These are phyloP conservation scores for Limnephilus lunatus DNA, from an alignment of 2,888 invertebrate genomes.

Conservation along the genomic window DNA sequence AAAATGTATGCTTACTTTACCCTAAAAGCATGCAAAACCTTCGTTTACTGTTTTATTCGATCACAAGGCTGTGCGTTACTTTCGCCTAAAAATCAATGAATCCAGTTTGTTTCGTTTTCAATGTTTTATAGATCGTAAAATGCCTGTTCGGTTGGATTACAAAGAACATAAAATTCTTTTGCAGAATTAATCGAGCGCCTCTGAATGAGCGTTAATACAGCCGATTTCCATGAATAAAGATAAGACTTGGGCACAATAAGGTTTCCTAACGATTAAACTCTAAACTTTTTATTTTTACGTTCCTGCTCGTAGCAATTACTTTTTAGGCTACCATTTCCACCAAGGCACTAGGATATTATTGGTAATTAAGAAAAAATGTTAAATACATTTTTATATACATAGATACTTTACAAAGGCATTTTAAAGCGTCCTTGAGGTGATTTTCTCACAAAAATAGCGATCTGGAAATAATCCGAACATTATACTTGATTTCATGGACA, in stretches of 20 bases:
- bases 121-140: neutral
- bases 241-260: neutral
- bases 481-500: too few species aligned
- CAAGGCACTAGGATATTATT: neutral
- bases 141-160: neutral
- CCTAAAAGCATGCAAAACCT: neutral
- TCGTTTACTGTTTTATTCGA: neutral
- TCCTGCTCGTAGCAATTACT: neutral
- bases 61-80: neutral
- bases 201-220: neutral
- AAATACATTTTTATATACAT: neutral
- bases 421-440: too few species aligned
- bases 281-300: neutral
- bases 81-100: neutral
- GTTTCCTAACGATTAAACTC: neutral
- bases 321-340: neutral
- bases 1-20: neutral
- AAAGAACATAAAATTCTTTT: slow-evolving; percentile 2
- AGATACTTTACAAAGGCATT: too few species aligned
- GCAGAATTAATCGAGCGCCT: neutral
- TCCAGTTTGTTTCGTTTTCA: neutral
- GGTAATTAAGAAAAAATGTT: neutral
- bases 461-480: too few species aligned
- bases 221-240: neutral
- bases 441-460: too few species aligned